Evolutionary conservation across 2,888 invertebrate species (phyloP), one percentile per base, ranked within the genome.

Genomic region (Zeuzera pyrina): DNA sequence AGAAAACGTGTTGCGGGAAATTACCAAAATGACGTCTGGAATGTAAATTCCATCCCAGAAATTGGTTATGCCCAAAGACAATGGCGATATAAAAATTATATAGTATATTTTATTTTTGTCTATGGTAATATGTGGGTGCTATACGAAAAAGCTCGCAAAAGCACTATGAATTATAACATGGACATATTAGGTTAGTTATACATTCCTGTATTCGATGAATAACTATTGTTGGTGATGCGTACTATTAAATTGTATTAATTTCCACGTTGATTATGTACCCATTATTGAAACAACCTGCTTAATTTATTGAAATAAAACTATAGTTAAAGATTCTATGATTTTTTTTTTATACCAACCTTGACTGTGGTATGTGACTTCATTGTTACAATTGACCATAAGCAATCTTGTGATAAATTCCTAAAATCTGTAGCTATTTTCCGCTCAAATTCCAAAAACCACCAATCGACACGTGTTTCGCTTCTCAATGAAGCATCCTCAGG

Each of bases 241-340:
- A 25, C 13, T 25, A 25, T 25, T 25, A 25, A 12, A 7, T 12
- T 25, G 11, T 25, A 12, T 25, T 25, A 12, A 25, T 8, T 6
- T 24, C 10, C 24, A 24, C 12, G 11, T 12, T 12, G 13, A 25
- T 7, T 25, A 13, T 25, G 25, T 25, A 25, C n/a, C n/a, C n/a
- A n/a, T n/a, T 64, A 60, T 58, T 60, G 57, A 39, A 36, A 35
- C 51, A 57, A 65, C 54, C 67, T 58, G 73, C 73, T 73, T 76
- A 73, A 74, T 74, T 76, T 74, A 74, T 73, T 70, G 59, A 71
- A 72, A 63, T 70, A 71, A 71, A 69, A 62, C 60, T 64, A 66
- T 67, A 67, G 57, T 53, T 60, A 57, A 62, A 33, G 49, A 57
- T 48, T 27, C 35, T 30, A 11, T 21, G 13, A 34, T 19, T 29